Percentiles rank a stretch among this genome's conserved stretches.
phyloP scores from a whole-genome alignment of 2,797 vertebrate species.

The Manis crassicaudata region DNA sequence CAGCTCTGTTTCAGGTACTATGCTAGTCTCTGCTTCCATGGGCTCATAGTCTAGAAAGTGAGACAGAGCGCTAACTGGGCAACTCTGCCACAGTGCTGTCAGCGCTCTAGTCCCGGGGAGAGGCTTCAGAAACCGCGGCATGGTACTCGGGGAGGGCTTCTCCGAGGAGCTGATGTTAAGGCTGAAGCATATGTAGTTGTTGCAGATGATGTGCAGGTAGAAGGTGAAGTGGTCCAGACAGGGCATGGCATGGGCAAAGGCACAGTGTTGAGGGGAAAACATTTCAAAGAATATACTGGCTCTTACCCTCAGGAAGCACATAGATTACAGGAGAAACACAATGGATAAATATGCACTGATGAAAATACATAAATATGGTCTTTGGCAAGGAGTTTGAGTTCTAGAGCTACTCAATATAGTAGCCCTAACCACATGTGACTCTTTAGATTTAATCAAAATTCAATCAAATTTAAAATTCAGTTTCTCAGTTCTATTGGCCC shows the following conservation, averaged over 20 bases:
- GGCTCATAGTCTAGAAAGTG: not conserved
- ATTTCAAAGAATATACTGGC: not conserved
- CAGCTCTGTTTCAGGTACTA: not conserved
- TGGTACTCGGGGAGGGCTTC: not conserved
- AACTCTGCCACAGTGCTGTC: not conserved
- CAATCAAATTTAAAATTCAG: not conserved
- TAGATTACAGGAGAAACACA: not conserved
- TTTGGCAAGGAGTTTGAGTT: not conserved
- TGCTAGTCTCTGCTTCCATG: not conserved
- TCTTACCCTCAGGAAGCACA: not conserved
- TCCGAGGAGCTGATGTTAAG: not conserved
- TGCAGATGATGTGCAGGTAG: not conserved
- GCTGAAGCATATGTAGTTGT: not conserved
- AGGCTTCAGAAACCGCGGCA: no score
- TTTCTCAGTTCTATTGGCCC: not conserved
- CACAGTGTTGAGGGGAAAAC: not conserved
- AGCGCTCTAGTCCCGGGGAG: not conserved
- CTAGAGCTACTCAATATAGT: not conserved
- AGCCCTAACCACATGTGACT: not conserved
- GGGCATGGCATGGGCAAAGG: not conserved
- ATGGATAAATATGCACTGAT: not conserved
- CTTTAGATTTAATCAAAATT: constrained; percentile 21
- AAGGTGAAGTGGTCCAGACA: not conserved
- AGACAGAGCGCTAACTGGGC: not conserved
- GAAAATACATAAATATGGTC: not conserved